Base-by-base conservation (phyloP, 1,140 invertebrate species). In the Phthorimaea operculella region DNA sequence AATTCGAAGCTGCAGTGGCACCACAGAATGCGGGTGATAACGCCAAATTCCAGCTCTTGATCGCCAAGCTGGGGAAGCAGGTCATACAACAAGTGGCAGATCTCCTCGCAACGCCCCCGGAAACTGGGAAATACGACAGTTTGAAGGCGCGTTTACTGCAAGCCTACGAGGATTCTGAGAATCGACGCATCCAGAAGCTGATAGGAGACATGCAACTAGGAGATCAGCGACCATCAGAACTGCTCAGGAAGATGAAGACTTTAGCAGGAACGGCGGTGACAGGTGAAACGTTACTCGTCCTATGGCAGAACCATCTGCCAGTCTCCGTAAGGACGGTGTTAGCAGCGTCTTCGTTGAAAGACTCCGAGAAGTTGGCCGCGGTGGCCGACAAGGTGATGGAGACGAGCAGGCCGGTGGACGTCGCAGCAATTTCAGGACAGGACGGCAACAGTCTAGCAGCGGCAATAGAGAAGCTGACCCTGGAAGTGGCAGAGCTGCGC, bases 21-120 rank as follows among this genome's bases (percentile, higher is more conserved):
- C 54, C 58, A 10, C 57, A 64, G 21, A 64, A 61, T 49, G 16
- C 54, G 11, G 48, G 56, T 8, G 62, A 61, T n/a, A 33, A 62
- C 5, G 49, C 33, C 7, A 60, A 51, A 55, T 61, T 51, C 17
- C 44, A 61, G n/a, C 44, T 47, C 11, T 10, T 39, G n/a, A n/a
- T 39, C 36, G n/a, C 36, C 10, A 39, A 39, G n/a, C 36, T 39
- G 1, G 36, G 36, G n/a, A 39, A 39, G n/a, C 36, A 39, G n/a
- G 36, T 39, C 10, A 39, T 39, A 12, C 36, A 39, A 9, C 36
- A 39, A 39, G 36, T 39, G 36, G n/a, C 10, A 12, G 36, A 39
- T 9, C 10, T 39, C 10, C 36, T 39, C n/a, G 10, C n/a, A 39
- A 12, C 36, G 10, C 36, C 36, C 3, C 36, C 36, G 1, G 36